Conservation (phyloP, 1,140 invertebrate species). For the Aphidius ervi region DNA sequence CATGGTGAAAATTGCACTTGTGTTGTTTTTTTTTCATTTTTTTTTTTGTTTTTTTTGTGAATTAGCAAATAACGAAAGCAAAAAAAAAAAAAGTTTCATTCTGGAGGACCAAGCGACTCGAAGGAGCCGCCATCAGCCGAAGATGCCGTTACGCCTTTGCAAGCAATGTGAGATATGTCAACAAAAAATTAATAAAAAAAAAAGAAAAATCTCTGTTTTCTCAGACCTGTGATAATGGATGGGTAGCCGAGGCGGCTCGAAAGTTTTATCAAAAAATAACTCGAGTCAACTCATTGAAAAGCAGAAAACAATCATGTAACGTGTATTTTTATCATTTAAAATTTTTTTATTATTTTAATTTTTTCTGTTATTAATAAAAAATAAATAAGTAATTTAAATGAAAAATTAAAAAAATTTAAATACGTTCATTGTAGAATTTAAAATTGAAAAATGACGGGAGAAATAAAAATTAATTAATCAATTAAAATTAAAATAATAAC, state of each 20-base stretch:
- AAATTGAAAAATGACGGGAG: too few species aligned
- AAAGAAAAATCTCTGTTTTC: constrained; percentile 36
- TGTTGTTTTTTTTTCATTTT: too few species aligned
- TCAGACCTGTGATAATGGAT: constrained; percentile 45
- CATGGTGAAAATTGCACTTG: too few species aligned
- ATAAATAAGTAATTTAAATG: background rate
- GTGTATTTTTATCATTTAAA: constrained; percentile 14
- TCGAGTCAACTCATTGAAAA: constrained; percentile 24
- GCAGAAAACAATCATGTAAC: constrained; percentile 41
- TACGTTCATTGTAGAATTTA: too few species aligned
- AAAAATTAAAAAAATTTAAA: background rate
- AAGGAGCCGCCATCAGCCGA: constrained; percentile 11
- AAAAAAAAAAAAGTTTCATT: constrained; percentile 9
- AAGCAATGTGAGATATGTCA: constrained; percentile 3
- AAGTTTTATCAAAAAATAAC: constrained; percentile 7
- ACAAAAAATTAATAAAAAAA: constrained; percentile 17
- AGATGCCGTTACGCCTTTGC: constrained; percentile 12
- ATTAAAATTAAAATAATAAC: background rate
- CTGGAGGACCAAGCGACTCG: constrained; percentile 23
- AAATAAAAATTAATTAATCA: background rate
- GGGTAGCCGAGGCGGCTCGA: constrained; percentile 19
- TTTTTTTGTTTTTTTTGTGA: too few species aligned
- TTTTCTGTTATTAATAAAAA: background rate
- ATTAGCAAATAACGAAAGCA: background rate
- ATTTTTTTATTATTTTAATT: too few species aligned